Percentiles rank a stretch among this genome's conserved stretches.
These are phyloP conservation scores for Dipus sagitta DNA, from an alignment of 2,797 vertebrate species.

Conservation along the genomic window DNA sequence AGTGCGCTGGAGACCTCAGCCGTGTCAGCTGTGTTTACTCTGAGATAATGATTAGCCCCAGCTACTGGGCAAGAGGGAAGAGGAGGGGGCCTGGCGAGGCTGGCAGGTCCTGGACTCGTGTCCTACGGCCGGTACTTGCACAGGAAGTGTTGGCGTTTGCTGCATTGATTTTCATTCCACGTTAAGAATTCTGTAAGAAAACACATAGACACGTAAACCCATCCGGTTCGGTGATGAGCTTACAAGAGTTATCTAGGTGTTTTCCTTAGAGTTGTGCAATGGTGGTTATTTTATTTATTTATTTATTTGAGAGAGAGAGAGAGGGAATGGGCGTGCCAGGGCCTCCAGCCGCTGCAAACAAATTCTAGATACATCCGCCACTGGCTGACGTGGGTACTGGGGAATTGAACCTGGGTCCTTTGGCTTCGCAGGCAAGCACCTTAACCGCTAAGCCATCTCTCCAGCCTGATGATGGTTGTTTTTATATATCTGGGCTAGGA, in stretches of 20 bases:
- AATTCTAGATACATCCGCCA: too few relatives aligned
- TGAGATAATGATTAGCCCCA: background rate
- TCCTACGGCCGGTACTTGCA: constrained; percentile 79
- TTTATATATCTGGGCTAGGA: too few relatives aligned
- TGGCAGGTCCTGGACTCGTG: background rate
- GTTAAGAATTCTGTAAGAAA: constrained; percentile 76
- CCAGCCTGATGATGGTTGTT: too few relatives aligned
- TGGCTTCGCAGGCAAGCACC: too few relatives aligned
- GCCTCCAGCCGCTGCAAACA: too few relatives aligned
- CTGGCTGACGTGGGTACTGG: too few relatives aligned
- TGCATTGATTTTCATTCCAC: constrained; percentile 70
- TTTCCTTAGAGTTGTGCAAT: background rate
- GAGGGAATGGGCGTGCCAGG: too few relatives aligned
- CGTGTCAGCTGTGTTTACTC: background rate
- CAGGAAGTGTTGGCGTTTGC: constrained; percentile 69
- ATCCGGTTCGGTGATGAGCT: background rate
- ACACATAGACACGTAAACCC: background rate
- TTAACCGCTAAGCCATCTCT: too few relatives aligned
- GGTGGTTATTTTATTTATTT: background rate
- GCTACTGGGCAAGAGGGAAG: background rate
- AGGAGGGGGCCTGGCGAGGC: too few relatives aligned
- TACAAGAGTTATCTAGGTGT: background rate
- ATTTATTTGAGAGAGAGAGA: too few relatives aligned
- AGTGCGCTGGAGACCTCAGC: background rate
- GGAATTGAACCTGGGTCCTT: too few relatives aligned